These are phyloP conservation scores for Paedocypris micromegethes DNA, from an alignment of 2,797 vertebrate species.

Conservation along the genomic window DNA sequence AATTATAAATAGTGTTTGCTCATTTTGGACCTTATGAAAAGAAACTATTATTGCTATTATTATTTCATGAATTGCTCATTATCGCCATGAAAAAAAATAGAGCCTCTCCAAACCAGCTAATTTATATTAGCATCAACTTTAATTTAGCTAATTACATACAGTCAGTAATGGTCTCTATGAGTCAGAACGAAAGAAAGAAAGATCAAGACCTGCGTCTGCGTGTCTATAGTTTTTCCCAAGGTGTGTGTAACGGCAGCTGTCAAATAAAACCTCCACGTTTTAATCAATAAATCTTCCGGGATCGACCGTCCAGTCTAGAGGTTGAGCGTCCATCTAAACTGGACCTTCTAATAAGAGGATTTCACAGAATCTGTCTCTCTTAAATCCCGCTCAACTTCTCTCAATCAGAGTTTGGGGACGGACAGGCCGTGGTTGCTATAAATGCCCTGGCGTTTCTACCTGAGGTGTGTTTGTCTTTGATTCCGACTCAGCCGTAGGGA, in stretches of 20 bases:
- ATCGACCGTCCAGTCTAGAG: slow-evolving; percentile 5
- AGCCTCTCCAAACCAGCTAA: too few relatives aligned
- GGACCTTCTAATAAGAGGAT: slow-evolving; percentile 34
- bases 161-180: too few relatives aligned
- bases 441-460: slow-evolving; percentile 16
- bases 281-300: slow-evolving; percentile 16
- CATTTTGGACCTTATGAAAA: too few relatives aligned
- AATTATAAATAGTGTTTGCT: too few relatives aligned
- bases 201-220: neutral
- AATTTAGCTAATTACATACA: too few relatives aligned
- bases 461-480: slow-evolving; percentile 34
- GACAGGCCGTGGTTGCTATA: slow-evolving; percentile 7
- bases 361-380: slow-evolving; percentile 40
- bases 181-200: too few relatives aligned
- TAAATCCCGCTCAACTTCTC: slow-evolving; percentile 29
- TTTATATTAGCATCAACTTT: too few relatives aligned
- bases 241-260: slow-evolving; percentile 19
- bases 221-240: slow-evolving; percentile 22
- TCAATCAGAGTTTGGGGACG: slow-evolving; percentile 30
- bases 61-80: too few relatives aligned
- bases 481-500: slow-evolving; percentile 39
- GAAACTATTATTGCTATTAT: too few relatives aligned
- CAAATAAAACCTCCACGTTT: slow-evolving; percentile 26
- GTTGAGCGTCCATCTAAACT: slow-evolving; percentile 25
- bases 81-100: too few relatives aligned